These are phyloP conservation scores for Drosophila parthenogenetica DNA, from an alignment of 2,888 invertebrate genomes.

Conservation along the genomic window DNA sequence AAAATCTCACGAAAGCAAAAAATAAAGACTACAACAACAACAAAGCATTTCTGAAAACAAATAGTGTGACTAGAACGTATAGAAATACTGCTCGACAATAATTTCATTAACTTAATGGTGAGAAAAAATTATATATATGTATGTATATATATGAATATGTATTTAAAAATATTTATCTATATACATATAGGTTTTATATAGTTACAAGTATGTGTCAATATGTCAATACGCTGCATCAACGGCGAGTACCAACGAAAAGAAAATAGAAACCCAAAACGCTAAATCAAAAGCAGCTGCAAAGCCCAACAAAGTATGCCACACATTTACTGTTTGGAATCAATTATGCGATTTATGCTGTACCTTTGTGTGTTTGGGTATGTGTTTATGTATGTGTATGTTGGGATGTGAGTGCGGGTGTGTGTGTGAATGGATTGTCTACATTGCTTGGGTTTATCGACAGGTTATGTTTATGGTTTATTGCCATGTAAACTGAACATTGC, in stretches of 20 bases:
- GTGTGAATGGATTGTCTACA: conserved; percentile 38
- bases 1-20: conserved; percentile 9
- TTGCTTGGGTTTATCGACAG: conserved; percentile 31
- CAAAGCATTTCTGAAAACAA: conserved; percentile 15
- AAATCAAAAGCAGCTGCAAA: conserved; percentile 62
- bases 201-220: conserved; percentile 20
- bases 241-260: conserved; percentile 42
- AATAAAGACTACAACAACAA: conserved; percentile 11
- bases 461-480: conserved; percentile 33
- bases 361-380: conserved; percentile 22
- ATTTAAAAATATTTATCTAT: conserved; percentile 9
- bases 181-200: not conserved
- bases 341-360: conserved; percentile 56
- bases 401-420: conserved; percentile 1
- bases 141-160: conserved; percentile 1
- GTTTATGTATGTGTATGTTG: not conserved
- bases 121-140: not conserved
- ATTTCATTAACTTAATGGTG: too few species aligned
- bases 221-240: conserved; percentile 42
- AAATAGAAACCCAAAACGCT: conserved; percentile 15
- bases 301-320: conserved; percentile 80
- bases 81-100: too few species aligned
- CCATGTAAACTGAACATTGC: conserved; percentile 35
- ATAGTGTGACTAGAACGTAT: conserved; percentile 14
- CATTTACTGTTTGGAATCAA: conserved; percentile 59